Percentiles rank a stretch among this genome's conserved stretches.
These are phyloP conservation scores for Dinoponera quadriceps DNA, from an alignment of 1,140 invertebrate species.

Conservation along the genomic window DNA sequence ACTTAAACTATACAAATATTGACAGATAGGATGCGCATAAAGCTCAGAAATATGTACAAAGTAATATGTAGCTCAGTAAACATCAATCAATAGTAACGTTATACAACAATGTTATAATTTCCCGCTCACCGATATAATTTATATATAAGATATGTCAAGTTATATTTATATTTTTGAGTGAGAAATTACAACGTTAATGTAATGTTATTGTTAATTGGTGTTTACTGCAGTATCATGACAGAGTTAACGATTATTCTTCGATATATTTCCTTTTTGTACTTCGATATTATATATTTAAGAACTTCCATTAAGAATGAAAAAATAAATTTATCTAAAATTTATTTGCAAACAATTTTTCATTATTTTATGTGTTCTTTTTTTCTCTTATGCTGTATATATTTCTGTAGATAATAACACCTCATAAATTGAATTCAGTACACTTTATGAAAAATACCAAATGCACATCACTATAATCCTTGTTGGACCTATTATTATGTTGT, in stretches of 20 bases:
- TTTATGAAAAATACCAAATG: background rate
- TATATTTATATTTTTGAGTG: too few relatives aligned
- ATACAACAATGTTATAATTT: too few relatives aligned
- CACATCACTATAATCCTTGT: too few relatives aligned
- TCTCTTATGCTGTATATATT: background rate
- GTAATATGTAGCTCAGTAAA: too few relatives aligned
- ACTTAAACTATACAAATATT: slow-evolving; percentile 87
- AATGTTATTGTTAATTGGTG: too few relatives aligned
- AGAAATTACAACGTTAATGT: too few relatives aligned
- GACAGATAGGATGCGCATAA: slow-evolving; percentile 32
- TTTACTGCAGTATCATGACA: background rate
- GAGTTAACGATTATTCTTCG: slow-evolving; percentile 1
- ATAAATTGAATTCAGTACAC: slow-evolving; percentile 25
- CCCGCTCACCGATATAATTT: too few relatives aligned
- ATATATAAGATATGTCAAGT: too few relatives aligned
- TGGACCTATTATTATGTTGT: too few relatives aligned
- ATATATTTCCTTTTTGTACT: slow-evolving; percentile 1
- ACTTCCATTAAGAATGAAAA: slow-evolving; percentile 20
- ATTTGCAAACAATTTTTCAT: slow-evolving; percentile 23
- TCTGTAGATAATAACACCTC: background rate
- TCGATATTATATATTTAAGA: background rate
- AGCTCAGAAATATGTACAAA: slow-evolving; percentile 35
- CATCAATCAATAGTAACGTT: too few relatives aligned
- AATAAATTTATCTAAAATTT: slow-evolving; percentile 39
- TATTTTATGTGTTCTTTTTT: slow-evolving; percentile 43